Evolutionary conservation across 2,113 vertebrate genomes (phyloP).

Genomic region (Datnioides undecimradiatus): DNA sequence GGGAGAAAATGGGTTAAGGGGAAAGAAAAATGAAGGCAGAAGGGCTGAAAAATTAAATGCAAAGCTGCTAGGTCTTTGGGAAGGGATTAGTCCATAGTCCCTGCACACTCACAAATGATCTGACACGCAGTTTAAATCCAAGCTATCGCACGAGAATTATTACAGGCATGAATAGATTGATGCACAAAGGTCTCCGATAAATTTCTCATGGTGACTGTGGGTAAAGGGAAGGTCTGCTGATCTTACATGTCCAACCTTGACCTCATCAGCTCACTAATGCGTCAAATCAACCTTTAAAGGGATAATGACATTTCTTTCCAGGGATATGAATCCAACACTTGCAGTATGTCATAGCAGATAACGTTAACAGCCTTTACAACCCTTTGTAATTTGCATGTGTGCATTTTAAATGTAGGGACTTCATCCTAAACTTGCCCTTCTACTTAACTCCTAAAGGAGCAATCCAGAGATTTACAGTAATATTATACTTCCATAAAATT

Average conservation of each 20-base stretch:
- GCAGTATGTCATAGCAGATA: not conserved
- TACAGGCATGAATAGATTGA: constrained; percentile 18
- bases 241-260: constrained; percentile 12
- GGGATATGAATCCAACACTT: not conserved
- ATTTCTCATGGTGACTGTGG: not conserved
- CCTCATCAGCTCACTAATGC: constrained; percentile 1
- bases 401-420: not conserved
- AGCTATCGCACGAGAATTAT: constrained; percentile 33
- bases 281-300: not conserved
- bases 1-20: constrained; percentile 47
- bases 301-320: not conserved
- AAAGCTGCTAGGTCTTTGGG: constrained; percentile 64
- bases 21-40: constrained; percentile 52
- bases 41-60: constrained; percentile 66
- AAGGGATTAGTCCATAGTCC: constrained; percentile 62
- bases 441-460: not conserved
- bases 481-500: not conserved
- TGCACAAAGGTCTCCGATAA: not conserved
- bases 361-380: not conserved
- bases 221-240: not conserved
- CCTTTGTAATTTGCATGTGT: not conserved
- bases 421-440: not conserved
- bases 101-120: constrained; percentile 47
- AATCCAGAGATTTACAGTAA: not conserved
- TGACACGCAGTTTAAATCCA: constrained; percentile 35